Percentiles rank a stretch among this genome's conserved stretches.
Evolutionary conservation across 2,888 invertebrate genomes (phyloP).

Genomic region (Drosophila atroscutellata): DNA sequence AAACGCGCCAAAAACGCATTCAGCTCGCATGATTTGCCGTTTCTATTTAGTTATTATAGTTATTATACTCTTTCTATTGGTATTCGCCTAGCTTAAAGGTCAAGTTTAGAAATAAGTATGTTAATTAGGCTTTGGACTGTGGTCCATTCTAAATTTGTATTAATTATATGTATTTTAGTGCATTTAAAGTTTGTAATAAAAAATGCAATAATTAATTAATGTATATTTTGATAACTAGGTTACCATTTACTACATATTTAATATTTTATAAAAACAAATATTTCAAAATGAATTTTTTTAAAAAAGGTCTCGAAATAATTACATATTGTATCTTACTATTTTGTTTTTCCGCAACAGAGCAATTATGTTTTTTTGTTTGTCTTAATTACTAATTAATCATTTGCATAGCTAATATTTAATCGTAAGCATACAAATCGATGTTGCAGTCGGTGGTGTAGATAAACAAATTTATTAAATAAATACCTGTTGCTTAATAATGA

Average conservation of each 20-base stretch:
- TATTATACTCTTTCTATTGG: slow-evolving; percentile 18
- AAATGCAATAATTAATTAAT: background rate
- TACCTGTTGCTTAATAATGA: slow-evolving; percentile 19
- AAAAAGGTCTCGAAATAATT: background rate
- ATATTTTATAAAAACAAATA: background rate
- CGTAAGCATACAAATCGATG: slow-evolving; percentile 26
- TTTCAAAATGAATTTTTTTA: background rate
- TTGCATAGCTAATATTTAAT: slow-evolving; percentile 14
- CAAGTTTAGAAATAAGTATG: slow-evolving; percentile 29
- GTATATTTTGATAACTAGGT: background rate
- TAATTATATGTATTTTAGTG: background rate
- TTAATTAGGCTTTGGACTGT: slow-evolving; percentile 20
- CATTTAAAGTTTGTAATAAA: background rate
- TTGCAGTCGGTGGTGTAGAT: slow-evolving; percentile 11
- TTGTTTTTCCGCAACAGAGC: slow-evolving; percentile 21
- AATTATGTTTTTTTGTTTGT: slow-evolving; percentile 12
- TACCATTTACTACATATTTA: background rate
- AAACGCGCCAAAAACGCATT: slow-evolving; percentile 47
- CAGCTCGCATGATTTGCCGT: slow-evolving; percentile 48
- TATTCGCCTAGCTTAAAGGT: slow-evolving; percentile 39
- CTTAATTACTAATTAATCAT: slow-evolving; percentile 37
- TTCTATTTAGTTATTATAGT: slow-evolving; percentile 8
- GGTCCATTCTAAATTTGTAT: slow-evolving; percentile 1
- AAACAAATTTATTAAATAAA: slow-evolving; percentile 24
- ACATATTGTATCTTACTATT: slow-evolving; percentile 1